Conservation (phyloP, 2,888 invertebrate genomes). For the Drosophila eohydei region DNA sequence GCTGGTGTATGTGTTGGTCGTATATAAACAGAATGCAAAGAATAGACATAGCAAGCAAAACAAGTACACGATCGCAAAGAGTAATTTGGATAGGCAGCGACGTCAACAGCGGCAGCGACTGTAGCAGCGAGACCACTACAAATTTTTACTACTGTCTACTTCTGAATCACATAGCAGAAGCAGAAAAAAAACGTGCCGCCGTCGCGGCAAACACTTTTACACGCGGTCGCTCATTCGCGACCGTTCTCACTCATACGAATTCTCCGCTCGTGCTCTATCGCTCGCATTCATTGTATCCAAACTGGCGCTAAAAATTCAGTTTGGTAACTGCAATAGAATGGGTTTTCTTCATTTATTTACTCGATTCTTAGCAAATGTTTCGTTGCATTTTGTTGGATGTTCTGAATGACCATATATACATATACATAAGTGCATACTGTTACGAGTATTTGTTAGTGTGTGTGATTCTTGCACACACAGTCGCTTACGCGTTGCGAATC, state of each 20-base stretch:
- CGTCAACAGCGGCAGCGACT: slow-evolving; percentile 22
- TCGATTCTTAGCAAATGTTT: slow-evolving; percentile 38
- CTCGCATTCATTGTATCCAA: slow-evolving; percentile 29
- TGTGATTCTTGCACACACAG: slow-evolving; percentile 28
- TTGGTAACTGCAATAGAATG: slow-evolving; percentile 27
- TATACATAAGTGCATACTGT: neutral
- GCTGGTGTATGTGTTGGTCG: slow-evolving; percentile 39
- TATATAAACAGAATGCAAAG: slow-evolving; percentile 68
- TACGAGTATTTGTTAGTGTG: slow-evolving; percentile 9
- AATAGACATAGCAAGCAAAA: slow-evolving; percentile 64
- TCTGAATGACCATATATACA: slow-evolving; percentile 45
- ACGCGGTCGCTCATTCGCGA: slow-evolving; percentile 42
- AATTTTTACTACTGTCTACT: slow-evolving; percentile 54
- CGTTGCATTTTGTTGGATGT: slow-evolving; percentile 48
- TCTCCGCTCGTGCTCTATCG: slow-evolving; percentile 13
- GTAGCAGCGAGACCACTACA: slow-evolving; percentile 34
- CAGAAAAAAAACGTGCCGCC: slow-evolving; percentile 66
- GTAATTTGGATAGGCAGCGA: slow-evolving; percentile 55
- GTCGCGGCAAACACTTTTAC: slow-evolving; percentile 58
- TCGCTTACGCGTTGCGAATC: neutral
- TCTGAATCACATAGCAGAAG: slow-evolving; percentile 59
- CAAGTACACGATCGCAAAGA: slow-evolving; percentile 70
- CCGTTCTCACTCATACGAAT: neutral
- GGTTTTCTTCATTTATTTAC: slow-evolving; percentile 29
- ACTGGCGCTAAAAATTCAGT: slow-evolving; percentile 27